Percentiles rank a stretch among this genome's conserved stretches.
phyloP scores from a whole-genome alignment of 2,797 vertebrate species.

The Eidolon dupreanum region DNA sequence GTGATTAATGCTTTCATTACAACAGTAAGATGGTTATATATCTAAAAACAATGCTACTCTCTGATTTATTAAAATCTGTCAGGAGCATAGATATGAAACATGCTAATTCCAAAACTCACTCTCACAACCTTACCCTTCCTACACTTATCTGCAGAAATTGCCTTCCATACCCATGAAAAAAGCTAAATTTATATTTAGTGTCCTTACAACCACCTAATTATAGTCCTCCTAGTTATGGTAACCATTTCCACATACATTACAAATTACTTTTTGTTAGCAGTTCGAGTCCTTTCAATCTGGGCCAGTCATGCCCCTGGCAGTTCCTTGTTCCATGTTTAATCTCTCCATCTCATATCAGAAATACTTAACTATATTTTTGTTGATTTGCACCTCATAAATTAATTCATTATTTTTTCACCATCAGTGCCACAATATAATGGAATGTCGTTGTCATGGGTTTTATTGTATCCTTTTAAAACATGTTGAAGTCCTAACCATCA shows the following conservation, averaged over 20 bases:
- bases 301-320: background rate
- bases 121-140: background rate
- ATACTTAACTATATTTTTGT: background rate
- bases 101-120: background rate
- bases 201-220: background rate
- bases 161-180: background rate
- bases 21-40: background rate
- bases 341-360: background rate
- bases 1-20: background rate
- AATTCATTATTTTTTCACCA: constrained; percentile 9
- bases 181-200: background rate
- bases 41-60: background rate
- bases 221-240: background rate
- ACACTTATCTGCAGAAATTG: background rate
- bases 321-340: background rate
- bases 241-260: background rate
- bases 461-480: background rate
- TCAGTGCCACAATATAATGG: background rate
- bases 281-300: background rate
- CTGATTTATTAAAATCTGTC: background rate
- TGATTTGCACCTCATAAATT: background rate
- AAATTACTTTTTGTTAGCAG: background rate
- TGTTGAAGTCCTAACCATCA: background rate
- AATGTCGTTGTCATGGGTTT: background rate
- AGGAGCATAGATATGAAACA: background rate